Evolutionary conservation across 2,888 invertebrate species (phyloP), one percentile per base, ranked within the genome.

Genomic region (Philaethria dido): DNA sequence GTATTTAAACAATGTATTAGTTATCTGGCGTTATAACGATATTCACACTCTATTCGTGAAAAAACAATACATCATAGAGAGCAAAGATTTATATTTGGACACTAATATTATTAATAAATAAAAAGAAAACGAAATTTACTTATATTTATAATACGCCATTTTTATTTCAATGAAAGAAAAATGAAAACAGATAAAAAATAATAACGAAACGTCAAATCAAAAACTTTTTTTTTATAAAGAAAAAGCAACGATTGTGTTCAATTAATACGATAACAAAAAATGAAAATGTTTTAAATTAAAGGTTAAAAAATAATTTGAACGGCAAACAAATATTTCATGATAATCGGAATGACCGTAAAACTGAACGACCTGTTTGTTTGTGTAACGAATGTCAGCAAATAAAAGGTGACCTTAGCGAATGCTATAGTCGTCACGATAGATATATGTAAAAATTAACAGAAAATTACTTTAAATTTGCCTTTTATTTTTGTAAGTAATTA

Each of bases 1-100:
- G 66, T 69, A 67, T 69, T 69, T 61, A 69, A 55, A 61, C 69
- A 57, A 55, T 20, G 11, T 47, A 39, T 59, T 57, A 60, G 59
- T 45, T 60, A 60, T 33, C 57, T 42, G 42, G 22, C 57, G 42
- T 22, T 42, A 42, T 20, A 39, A 25, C 39, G 25, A 25, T 22
- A 42, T 57, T 57, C 57, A 57, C 57, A 57, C 42, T 62, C 62
- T 42, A 50, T 33, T 39, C 18, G 16, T 39, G 48, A 64, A 62
- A 52, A 22, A n/a, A 25, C 47, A 29, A n/a, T 29, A 18, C 47
- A 36, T 48, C 8, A n/a, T 54, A 63, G 54, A 63, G 52, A 54
- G 54, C 54, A 18, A 29, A 42, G 47, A 45, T 16, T 22, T 25
- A 42, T 44, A 44, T 25, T 44, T 9, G 18, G 6, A 36, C 14